Conservation (phyloP, 2,797 vertebrate genomes). For the Tenualosa ilisha region DNA sequence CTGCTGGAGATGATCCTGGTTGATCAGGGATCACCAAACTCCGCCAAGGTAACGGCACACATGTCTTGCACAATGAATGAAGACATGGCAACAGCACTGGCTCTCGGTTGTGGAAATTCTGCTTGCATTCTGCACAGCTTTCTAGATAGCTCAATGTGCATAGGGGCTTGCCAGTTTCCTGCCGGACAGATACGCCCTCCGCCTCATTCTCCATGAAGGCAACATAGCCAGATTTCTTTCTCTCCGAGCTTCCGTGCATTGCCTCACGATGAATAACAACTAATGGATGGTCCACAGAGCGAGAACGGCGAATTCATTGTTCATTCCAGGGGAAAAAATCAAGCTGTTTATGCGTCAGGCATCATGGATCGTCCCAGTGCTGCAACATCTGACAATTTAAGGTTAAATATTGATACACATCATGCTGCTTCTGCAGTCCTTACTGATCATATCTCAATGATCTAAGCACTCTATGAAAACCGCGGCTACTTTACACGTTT, state of each 20-base stretch:
- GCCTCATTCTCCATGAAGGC: conserved; percentile 79
- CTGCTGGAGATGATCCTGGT: conserved; percentile 38
- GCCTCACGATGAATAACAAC: neutral
- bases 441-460: too few relatives aligned
- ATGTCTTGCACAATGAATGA: conserved; percentile 85
- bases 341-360: neutral
- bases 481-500: neutral
- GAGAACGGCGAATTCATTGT: neutral
- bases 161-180: conserved; percentile 67
- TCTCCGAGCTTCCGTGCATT: neutral
- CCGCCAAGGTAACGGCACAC: conserved; percentile 80
- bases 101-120: conserved; percentile 82
- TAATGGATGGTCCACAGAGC: neutral
- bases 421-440: neutral
- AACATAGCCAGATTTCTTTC: conserved; percentile 31
- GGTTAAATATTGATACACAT: neutral
- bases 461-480: neutral
- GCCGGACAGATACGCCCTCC: conserved; percentile 79
- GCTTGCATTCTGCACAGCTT: conserved; percentile 81
- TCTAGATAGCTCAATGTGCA: conserved; percentile 79
- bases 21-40: conserved; percentile 72
- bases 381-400: neutral
- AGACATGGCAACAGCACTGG: conserved; percentile 87
- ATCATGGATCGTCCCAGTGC: neutral
- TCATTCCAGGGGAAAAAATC: neutral